Percentiles rank a stretch among this genome's conserved stretches.
Conservation (phyloP, 2,888 invertebrate species). For the Masnerella sp. region DNA sequence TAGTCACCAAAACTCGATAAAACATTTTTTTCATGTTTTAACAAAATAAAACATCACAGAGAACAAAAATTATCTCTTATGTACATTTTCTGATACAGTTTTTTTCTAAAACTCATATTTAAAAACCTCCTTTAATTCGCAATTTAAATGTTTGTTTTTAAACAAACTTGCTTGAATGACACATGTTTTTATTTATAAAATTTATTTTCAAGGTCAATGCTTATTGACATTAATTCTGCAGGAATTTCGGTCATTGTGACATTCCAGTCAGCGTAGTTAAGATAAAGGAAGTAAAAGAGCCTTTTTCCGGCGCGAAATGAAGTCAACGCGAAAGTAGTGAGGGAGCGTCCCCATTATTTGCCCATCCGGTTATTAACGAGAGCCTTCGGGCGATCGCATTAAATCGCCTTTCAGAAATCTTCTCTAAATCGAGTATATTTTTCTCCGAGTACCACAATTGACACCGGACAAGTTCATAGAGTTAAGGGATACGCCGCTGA, state of each 20-base stretch:
- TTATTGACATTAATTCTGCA: not conserved
- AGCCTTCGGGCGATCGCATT: constrained; percentile 63
- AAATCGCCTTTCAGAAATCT: constrained; percentile 61
- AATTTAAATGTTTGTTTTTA: no score
- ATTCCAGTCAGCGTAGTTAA: constrained; percentile 64
- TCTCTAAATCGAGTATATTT: constrained; percentile 58
- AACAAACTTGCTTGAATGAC: no score
- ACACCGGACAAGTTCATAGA: constrained; percentile 43
- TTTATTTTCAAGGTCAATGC: not conserved
- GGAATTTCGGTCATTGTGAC: constrained; percentile 61
- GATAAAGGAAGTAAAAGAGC: constrained; percentile 62
- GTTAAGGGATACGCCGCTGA: no score
- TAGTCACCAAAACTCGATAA: no score
- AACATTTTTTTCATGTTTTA: no score
- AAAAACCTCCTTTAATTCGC: no score
- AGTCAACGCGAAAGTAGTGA: constrained; percentile 53
- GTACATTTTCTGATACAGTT: no score
- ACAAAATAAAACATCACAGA: no score
- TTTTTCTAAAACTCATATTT: no score
- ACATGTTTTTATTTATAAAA: no score
- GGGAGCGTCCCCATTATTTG: constrained; percentile 63
- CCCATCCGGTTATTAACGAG: constrained; percentile 66
- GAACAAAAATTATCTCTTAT: no score
- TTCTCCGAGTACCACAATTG: constrained; percentile 47
- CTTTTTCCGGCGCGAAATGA: constrained; percentile 48